Percentiles rank a stretch among this genome's conserved stretches.
These are phyloP conservation scores for Sturnira hondurensis DNA, from an alignment of 2,113 vertebrate species.

Conservation along the genomic window DNA sequence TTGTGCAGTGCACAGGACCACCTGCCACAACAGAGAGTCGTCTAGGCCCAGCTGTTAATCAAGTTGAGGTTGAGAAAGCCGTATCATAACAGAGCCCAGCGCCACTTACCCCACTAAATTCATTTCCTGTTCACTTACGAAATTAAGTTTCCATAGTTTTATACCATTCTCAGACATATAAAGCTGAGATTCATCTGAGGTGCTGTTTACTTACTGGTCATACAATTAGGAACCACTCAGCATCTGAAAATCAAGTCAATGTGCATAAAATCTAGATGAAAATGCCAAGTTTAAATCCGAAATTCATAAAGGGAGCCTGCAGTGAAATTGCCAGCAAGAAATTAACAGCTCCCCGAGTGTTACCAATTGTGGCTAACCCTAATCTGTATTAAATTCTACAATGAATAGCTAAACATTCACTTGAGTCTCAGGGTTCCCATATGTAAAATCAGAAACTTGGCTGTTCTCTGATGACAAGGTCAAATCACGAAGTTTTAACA, in stretches of 20 bases:
- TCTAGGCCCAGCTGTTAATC: neutral
- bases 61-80: neutral
- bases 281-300: slow-evolving; percentile 61
- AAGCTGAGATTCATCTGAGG: slow-evolving; percentile 46
- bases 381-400: slow-evolving; percentile 56
- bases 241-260: slow-evolving; percentile 29
- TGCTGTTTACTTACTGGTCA: slow-evolving; percentile 11
- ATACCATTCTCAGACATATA: slow-evolving; percentile 28
- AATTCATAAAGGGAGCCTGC: slow-evolving; percentile 56
- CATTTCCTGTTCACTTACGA: neutral
- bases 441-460: slow-evolving; percentile 49
- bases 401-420: slow-evolving; percentile 27
- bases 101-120: neutral
- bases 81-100: neutral
- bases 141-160: neutral
- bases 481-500: slow-evolving; percentile 48
- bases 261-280: slow-evolving; percentile 51
- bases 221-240: slow-evolving; percentile 18
- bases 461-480: slow-evolving; percentile 31
- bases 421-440: slow-evolving; percentile 37
- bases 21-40: neutral
- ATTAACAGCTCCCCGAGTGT: slow-evolving; percentile 65
- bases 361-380: slow-evolving; percentile 74
- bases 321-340: slow-evolving; percentile 69
- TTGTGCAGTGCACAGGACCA: neutral